phyloP scores from a whole-genome alignment of 1,140 invertebrate species.

The Drosophila pandora region DNA sequence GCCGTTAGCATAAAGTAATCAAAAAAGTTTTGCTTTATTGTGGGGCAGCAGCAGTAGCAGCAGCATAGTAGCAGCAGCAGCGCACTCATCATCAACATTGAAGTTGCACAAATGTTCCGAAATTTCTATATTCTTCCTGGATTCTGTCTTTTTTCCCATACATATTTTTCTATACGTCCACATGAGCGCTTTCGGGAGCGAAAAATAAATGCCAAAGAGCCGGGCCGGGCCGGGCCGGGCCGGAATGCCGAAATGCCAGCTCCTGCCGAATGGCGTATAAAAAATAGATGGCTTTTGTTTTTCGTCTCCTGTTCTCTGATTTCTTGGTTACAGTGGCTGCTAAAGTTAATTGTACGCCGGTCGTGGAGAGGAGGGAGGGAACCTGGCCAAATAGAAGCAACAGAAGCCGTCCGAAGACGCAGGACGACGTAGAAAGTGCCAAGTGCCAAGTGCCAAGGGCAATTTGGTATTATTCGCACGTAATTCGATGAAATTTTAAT shows the following conservation, averaged over 20 bases:
- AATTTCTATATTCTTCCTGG: slow-evolving; percentile 2
- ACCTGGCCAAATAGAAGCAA: slow-evolving; percentile 4
- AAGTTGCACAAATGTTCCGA: slow-evolving; percentile 35
- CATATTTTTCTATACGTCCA: neutral
- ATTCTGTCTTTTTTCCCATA: neutral
- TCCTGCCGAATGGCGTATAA: slow-evolving; percentile 26
- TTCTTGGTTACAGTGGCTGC: slow-evolving; percentile 8
- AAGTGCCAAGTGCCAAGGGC: slow-evolving; percentile 25
- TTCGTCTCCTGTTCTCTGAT: slow-evolving; percentile 13
- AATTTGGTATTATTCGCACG: slow-evolving; percentile 68
- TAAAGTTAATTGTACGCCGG: slow-evolving; percentile 39
- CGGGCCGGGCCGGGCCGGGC: neutral
- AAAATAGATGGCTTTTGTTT: slow-evolving; percentile 49
- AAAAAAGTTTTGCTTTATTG: slow-evolving; percentile 74
- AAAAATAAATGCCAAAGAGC: neutral
- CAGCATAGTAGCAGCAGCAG: neutral
- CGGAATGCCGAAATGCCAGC: slow-evolving; percentile 11
- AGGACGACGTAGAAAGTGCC: slow-evolving; percentile 32
- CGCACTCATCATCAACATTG: slow-evolving; percentile 51
- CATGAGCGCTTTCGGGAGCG: neutral
- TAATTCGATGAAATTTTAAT: slow-evolving; percentile 77
- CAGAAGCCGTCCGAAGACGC: neutral
- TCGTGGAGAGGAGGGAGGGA: neutral
- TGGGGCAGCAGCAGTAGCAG: slow-evolving; percentile 27
- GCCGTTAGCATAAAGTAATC: slow-evolving; percentile 73